Evolutionary conservation across 2,888 invertebrate genomes (phyloP), one percentile per base, ranked within the genome.

Genomic region (Spilosoma lubricipeda): DNA sequence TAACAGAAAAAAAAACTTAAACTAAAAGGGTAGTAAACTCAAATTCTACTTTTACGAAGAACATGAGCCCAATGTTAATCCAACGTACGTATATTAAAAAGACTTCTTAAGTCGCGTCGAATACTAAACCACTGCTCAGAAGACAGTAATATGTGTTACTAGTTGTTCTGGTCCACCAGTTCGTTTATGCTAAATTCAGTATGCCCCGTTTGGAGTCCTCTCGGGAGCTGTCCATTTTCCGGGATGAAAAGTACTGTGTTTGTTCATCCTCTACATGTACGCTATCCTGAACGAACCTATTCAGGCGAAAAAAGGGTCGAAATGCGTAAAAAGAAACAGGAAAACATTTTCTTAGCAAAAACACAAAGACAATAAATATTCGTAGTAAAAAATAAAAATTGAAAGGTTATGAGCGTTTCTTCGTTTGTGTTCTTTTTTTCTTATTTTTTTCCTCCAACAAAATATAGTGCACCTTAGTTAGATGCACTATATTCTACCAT

Each of bases 231-330:
- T 63, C 30, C 42, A 68, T 71, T 67, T 74, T 48, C 33, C 63
- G 56, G 42, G 30, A 74, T 33, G 45, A 52, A 42, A 63, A 68
- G 72, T 68, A 64, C 45, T 59, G 20, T 48, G 63, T 65, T 56
- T 64, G 69, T 56, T 73, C 69, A 73, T 73, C 52, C 69, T 39
- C 59, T 70, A 73, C 30, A 42, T 59, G 36, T 36, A 56, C 48
- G n/a, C 71, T n/a, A 15, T 36, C 33, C 63, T 36, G n/a, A 48
- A 36, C 45, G 27, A 65, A 69, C 9, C 70, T 30, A 27, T 59
- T 70, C 59, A 59, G 20, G 39, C 59, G 39, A 30, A 39, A 70
- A 45, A 67, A 70, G 42, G 59, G 70, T 59, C 59, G 56, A 56
- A 56, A 69, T 39, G 27, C 59, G 36, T 59, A 30, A 70, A 63